Conservation (phyloP, 2,888 invertebrate genomes). For the Dichetophora obliterata region DNA sequence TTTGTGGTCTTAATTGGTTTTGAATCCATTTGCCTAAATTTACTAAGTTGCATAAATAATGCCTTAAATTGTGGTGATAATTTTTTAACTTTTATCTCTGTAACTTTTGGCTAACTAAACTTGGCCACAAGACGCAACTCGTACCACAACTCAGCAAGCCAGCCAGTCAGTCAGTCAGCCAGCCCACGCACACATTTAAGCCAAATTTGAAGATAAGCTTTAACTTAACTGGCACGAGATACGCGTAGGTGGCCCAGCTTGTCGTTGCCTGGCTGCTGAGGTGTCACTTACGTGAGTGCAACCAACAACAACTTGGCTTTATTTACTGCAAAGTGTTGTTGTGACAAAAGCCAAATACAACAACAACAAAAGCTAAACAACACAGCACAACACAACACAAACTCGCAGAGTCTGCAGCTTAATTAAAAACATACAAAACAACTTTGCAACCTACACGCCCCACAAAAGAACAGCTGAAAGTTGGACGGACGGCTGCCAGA, state of each 20-base stretch:
- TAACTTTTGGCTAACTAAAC: not conserved
- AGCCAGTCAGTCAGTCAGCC: not conserved
- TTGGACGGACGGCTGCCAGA: not conserved
- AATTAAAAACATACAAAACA: too few species aligned
- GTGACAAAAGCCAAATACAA: not conserved
- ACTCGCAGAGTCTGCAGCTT: too few species aligned
- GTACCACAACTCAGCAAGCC: too few species aligned
- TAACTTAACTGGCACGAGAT: not conserved
- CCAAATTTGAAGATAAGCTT: constrained; percentile 19
- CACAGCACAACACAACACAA: not conserved
- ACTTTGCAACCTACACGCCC: constrained; percentile 23
- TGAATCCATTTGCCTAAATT: too few species aligned
- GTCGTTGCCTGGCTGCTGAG: constrained; percentile 5
- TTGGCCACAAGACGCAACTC: too few species aligned
- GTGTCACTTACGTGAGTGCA: not conserved
- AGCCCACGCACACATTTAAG: constrained; percentile 9
- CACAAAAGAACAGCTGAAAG: constrained; percentile 3
- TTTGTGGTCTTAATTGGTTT: too few species aligned
- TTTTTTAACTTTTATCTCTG: not conserved
- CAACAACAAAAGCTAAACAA: not conserved
- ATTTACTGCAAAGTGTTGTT: not conserved
- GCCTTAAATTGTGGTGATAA: not conserved
- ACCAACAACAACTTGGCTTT: not conserved
- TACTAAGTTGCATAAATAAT: not conserved
- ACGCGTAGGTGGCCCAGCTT: constrained; percentile 14